Conservation (phyloP, 1,140 invertebrate genomes). For the Holotrichia oblita region DNA sequence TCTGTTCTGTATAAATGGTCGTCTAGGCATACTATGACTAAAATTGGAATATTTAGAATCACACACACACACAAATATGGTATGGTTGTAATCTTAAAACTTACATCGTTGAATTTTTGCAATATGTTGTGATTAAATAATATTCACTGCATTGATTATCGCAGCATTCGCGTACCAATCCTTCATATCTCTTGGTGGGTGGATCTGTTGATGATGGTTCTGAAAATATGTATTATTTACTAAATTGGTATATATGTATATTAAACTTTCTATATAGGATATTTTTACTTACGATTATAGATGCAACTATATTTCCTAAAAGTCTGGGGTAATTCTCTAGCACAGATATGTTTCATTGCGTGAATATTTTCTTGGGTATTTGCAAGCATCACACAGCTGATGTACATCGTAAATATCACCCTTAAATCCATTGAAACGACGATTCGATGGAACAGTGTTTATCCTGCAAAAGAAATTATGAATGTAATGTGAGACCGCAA, state of each 20-base stretch:
- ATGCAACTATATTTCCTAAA: background rate
- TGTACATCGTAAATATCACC: background rate
- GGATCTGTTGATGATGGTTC: background rate
- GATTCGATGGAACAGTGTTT: background rate
- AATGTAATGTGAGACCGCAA: background rate
- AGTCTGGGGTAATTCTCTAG: background rate
- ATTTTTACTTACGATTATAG: background rate
- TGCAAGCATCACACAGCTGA: background rate
- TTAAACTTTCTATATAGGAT: too few relatives aligned
- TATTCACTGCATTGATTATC: background rate
- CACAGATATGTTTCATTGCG: background rate
- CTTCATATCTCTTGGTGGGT: background rate
- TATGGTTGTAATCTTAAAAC: background rate
- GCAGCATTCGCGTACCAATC: background rate
- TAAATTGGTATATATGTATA: background rate
- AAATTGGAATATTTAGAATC: background rate
- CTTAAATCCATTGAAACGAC: background rate
- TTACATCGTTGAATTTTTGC: slow-evolving; percentile 9
- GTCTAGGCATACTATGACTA: background rate
- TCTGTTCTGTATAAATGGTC: background rate
- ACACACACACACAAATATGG: too few relatives aligned
- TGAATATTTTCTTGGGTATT: background rate
- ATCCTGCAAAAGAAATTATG: background rate
- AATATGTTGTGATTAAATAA: background rate
- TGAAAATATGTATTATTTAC: background rate